These are phyloP conservation scores for Accipiter virgatus DNA, from an alignment of 2,113 vertebrate species.

Conservation along the genomic window DNA sequence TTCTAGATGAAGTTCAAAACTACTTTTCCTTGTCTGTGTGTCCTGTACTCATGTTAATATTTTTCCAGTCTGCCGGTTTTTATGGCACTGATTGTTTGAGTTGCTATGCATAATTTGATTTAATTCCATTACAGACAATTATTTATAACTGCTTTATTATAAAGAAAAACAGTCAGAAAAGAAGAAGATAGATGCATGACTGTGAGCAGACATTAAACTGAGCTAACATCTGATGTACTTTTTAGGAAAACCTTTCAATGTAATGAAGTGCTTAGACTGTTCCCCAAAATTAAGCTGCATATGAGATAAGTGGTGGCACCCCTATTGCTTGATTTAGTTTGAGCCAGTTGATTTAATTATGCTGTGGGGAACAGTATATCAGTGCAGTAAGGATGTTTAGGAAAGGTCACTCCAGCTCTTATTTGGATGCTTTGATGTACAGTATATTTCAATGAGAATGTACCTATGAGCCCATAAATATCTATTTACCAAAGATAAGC, in stretches of 20 bases:
- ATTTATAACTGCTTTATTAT: constrained; percentile 17
- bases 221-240: not conserved
- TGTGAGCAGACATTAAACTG: not conserved
- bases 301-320: not conserved
- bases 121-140: not conserved
- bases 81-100: constrained; percentile 38
- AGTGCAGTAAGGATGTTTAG: not conserved
- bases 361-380: not conserved
- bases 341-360: not conserved
- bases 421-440: not conserved
- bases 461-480: not conserved
- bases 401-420: not conserved
- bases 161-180: not conserved
- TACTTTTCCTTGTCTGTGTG: constrained; percentile 7
- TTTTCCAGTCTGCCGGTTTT: constrained; percentile 51
- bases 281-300: not conserved
- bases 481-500: not conserved
- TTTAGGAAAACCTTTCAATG: not conserved
- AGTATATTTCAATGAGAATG: not conserved
- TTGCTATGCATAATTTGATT: constrained; percentile 41
- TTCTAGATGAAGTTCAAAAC: not conserved
- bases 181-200: not conserved
- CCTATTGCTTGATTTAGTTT: not conserved
- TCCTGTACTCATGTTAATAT: constrained; percentile 24
- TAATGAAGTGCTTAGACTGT: not conserved